These are phyloP conservation scores for Mobula hypostoma DNA, from an alignment of 2,113 vertebrate species.

Conservation along the genomic window DNA sequence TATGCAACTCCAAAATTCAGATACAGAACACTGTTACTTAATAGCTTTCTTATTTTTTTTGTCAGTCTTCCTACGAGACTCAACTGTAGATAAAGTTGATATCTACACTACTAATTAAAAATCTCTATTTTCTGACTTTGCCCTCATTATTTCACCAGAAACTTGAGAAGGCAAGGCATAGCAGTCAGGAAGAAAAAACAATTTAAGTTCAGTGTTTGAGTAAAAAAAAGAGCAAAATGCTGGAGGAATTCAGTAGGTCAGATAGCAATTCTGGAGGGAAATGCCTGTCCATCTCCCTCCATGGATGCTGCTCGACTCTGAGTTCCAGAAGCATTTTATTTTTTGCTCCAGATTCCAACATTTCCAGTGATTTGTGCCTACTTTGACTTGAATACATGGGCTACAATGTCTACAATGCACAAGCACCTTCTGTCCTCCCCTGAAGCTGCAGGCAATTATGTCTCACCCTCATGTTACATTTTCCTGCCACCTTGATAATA, in stretches of 20 bases:
- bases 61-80: neutral
- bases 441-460: neutral
- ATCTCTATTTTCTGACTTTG: neutral
- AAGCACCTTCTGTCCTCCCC: neutral
- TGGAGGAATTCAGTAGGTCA: too few relatives aligned
- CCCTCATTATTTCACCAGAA: neutral
- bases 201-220: neutral
- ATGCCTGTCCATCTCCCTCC: too few relatives aligned
- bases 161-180: neutral
- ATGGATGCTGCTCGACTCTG: too few relatives aligned
- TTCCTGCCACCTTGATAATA: neutral
- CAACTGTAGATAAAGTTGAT: neutral
- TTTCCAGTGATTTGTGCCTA: too few relatives aligned
- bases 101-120: neutral
- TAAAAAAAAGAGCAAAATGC: too few relatives aligned
- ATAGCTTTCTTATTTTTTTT: neutral
- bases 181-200: neutral
- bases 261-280: too few relatives aligned
- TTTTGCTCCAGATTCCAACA: too few relatives aligned
- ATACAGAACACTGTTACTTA: neutral
- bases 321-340: too few relatives aligned
- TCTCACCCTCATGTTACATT: neutral
- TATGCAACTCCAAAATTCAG: neutral
- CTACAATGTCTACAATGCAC: too few relatives aligned
- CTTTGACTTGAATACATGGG: too few relatives aligned